Conservation (phyloP, 2,888 invertebrate species). For the Acleris holmiana region DNA sequence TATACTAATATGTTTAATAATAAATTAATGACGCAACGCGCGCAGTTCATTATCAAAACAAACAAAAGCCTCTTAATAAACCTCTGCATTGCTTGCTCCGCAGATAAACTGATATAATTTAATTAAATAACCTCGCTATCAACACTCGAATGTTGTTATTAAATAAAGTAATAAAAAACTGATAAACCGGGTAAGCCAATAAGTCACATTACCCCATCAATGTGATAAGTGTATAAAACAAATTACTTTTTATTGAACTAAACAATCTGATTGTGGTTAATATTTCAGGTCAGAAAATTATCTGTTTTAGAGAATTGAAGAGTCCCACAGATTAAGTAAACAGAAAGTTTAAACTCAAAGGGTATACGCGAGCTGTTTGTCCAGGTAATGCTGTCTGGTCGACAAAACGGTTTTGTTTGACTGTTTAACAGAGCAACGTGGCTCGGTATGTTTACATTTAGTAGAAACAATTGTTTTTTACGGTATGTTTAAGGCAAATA, state of each 20-base stretch:
- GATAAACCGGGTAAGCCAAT: slow-evolving; percentile 17
- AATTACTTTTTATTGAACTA: not conserved
- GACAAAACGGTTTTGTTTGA: too few species aligned
- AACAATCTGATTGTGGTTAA: not conserved
- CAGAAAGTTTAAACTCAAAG: too few species aligned
- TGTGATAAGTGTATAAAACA: not conserved
- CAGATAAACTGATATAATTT: slow-evolving; percentile 28
- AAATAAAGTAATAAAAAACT: slow-evolving; percentile 28
- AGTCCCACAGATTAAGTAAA: too few species aligned
- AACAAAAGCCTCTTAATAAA: slow-evolving; percentile 15
- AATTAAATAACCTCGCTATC: slow-evolving; percentile 28
- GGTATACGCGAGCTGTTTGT: too few species aligned
- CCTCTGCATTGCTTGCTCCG: slow-evolving; percentile 3
- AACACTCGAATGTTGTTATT: slow-evolving; percentile 28
- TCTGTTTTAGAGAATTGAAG: too few species aligned
- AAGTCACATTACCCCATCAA: not conserved
- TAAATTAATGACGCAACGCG: slow-evolving; percentile 3
- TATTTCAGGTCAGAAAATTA: too few species aligned
- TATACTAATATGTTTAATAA: not conserved
- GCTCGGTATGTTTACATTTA: too few species aligned
- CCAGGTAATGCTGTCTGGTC: too few species aligned
- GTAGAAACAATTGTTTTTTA: too few species aligned
- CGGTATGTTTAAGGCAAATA: too few species aligned
- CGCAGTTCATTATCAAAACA: slow-evolving; percentile 6
- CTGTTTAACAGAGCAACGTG: not conserved